Evolutionary conservation across 2,113 vertebrate genomes (phyloP).

Genomic region (Dinomys branickii): DNA sequence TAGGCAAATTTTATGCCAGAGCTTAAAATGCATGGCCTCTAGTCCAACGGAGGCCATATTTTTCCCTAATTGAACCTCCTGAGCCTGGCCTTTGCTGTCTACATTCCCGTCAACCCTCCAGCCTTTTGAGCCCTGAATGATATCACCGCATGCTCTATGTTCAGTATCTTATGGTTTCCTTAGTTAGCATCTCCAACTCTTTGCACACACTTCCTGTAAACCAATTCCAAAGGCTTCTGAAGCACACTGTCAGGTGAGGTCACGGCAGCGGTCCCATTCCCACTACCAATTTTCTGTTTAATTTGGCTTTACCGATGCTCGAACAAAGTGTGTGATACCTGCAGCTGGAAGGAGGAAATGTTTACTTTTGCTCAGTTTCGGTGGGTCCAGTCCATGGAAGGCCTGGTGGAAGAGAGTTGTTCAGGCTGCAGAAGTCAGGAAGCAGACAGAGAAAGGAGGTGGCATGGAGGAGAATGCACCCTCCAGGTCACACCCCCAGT

Average conservation of each 20-base stretch:
- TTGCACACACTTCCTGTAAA: not conserved
- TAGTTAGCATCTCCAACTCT: not conserved
- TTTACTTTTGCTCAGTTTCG: not conserved
- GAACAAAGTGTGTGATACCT: not conserved
- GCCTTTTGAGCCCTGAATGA: not conserved
- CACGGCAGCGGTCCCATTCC: not conserved
- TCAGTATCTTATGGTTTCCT: not conserved
- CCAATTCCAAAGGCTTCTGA: not conserved
- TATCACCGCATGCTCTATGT: not conserved
- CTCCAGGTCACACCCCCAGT: not conserved
- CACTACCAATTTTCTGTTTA: not conserved
- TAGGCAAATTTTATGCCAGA: not conserved
- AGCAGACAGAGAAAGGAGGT: not conserved
- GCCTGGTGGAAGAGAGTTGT: not conserved
- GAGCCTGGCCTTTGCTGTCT: not conserved
- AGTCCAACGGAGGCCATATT: not conserved
- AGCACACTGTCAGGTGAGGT: not conserved
- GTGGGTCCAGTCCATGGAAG: not conserved
- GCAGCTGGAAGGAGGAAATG: not conserved
- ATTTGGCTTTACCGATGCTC: not conserved
- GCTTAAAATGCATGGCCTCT: not conserved
- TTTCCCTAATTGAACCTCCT: not conserved
- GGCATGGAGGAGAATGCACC: not conserved
- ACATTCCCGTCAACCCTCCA: not conserved
- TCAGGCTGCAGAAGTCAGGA: not conserved